Percentiles rank a stretch among this genome's conserved stretches.
phyloP scores from a whole-genome alignment of 2,113 vertebrate genomes.

The Tapirus terrestris region DNA sequence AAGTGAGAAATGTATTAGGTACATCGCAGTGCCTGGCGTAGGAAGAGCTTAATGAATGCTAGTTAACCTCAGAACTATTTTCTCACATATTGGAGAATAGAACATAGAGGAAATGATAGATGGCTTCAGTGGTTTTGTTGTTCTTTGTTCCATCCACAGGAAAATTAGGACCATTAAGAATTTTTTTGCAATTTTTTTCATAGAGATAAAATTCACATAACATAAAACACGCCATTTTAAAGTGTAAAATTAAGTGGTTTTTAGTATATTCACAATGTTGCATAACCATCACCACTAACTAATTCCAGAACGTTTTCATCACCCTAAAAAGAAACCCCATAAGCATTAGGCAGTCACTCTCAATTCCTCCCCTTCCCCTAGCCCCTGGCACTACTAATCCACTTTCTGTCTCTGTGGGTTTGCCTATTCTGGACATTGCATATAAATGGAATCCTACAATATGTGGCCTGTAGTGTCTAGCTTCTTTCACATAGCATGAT shows the following conservation, averaged over 20 bases:
- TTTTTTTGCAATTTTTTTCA: background rate
- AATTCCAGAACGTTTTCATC: constrained; percentile 22
- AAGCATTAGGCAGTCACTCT: background rate
- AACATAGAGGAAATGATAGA: background rate
- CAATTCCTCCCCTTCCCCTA: background rate
- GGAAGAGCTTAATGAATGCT: background rate
- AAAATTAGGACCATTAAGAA: background rate
- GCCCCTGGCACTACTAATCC: background rate
- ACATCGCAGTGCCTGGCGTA: background rate
- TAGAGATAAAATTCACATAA: constrained; percentile 1
- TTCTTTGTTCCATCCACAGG: background rate
- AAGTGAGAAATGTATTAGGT: background rate
- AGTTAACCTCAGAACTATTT: background rate
- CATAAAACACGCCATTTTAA: background rate
- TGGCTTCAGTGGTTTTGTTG: background rate
- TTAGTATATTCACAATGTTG: background rate
- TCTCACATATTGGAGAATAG: background rate
- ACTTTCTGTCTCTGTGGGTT: background rate
- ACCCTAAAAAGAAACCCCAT: background rate
- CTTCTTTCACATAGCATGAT: background rate
- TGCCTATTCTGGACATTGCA: background rate
- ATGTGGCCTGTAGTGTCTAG: background rate
- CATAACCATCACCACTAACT: background rate
- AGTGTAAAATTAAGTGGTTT: constrained; percentile 33
- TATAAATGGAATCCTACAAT: background rate